These are phyloP conservation scores for Piaya cayana DNA, from an alignment of 2,113 vertebrate genomes.

Conservation along the genomic window DNA sequence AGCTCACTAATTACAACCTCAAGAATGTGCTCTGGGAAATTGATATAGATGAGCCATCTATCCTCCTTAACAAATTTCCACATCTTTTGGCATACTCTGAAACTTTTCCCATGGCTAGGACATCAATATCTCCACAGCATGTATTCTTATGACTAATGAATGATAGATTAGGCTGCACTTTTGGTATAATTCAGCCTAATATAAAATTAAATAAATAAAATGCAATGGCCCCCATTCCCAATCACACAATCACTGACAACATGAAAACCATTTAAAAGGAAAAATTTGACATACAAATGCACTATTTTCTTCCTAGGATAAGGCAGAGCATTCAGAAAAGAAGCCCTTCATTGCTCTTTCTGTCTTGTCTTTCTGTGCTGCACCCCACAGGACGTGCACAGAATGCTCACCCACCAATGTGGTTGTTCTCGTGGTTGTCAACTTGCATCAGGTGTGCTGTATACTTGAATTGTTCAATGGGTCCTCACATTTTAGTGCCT, in stretches of 20 bases:
- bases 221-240: background rate
- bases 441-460: fast-evolving
- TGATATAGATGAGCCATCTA: background rate
- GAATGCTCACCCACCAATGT: background rate
- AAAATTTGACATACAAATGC: background rate
- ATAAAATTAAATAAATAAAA: background rate
- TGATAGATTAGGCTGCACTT: background rate
- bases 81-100: background rate
- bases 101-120: background rate
- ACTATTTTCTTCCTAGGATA: background rate
- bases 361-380: background rate
- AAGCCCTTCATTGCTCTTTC: background rate
- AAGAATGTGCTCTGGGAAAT: background rate
- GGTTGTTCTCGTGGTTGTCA: background rate
- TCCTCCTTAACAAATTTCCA: background rate
- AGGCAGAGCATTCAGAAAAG: background rate
- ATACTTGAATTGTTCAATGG: background rate
- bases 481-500: background rate
- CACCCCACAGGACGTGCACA: background rate
- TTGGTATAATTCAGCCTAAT: background rate
- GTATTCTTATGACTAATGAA: background rate
- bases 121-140: background rate
- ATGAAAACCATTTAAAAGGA: background rate
- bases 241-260: background rate
- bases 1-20: background rate